Conservation (phyloP, 2,888 invertebrate species). For the Eupithecia abbreviata region DNA sequence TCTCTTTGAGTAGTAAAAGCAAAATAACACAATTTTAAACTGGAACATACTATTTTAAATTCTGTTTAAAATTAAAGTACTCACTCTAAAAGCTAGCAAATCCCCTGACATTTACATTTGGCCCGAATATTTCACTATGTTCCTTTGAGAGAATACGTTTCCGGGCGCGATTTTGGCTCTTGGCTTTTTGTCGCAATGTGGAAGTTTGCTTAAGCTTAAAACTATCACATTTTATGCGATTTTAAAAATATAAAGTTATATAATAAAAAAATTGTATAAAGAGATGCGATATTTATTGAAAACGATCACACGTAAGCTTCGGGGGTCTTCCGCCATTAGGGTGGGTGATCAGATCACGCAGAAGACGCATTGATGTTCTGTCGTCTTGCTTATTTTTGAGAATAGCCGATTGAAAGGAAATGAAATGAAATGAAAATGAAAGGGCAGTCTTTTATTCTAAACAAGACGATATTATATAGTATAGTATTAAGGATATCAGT, state of each 20-base stretch:
- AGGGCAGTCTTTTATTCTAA: no score
- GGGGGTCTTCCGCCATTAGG: no score
- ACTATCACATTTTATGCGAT: neutral
- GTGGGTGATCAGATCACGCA: no score
- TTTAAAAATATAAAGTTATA: no score
- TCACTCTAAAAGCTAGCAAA: slow-evolving; percentile 33
- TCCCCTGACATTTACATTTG: slow-evolving; percentile 23
- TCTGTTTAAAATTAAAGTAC: slow-evolving; percentile 31
- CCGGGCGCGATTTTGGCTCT: neutral
- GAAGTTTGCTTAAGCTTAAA: neutral
- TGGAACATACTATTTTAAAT: neutral
- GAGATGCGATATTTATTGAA: neutral
- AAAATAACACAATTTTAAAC: neutral
- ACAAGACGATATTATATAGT: no score
- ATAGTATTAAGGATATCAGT: no score
- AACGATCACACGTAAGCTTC: neutral
- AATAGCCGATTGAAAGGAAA: no score
- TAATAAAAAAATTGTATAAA: no score
- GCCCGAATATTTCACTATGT: slow-evolving; percentile 20
- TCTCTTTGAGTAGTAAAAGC: neutral
- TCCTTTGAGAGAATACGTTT: neutral
- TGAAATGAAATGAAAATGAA: no score
- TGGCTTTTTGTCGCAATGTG: neutral
- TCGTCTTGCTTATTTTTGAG: no score
- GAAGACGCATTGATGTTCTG: no score